Base-by-base conservation (phyloP, 2,797 vertebrate species). In the Atherinosoma microstoma region DNA sequence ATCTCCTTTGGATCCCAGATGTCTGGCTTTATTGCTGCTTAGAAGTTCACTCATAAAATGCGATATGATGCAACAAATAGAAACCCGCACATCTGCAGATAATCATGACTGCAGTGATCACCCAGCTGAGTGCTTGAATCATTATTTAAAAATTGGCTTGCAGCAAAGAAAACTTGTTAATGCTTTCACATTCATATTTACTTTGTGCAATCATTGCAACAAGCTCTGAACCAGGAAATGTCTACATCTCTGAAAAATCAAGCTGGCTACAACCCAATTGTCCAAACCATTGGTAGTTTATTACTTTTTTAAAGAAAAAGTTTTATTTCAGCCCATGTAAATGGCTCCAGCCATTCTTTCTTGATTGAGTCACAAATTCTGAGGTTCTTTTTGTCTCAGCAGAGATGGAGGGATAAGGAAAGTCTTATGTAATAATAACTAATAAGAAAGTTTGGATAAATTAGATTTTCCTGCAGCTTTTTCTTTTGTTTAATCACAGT, bases 171-270 rank as follows among this genome's bases (percentile, higher is more conserved):
- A 64, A 58, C 27, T 32, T 64, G 22, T 49, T 34, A 20, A 51
- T 56, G 22, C 59, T 73, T 66, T 70, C 27, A 45, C 30, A 40
- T 51, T 13, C 3, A 74, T 6, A 49, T 60, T 73, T 59, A 56
- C 24, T 54, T 80, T 53, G 24, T 22, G 11, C 58, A 54, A 73
- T 67, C 8, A 30, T 32, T 29, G 18, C 6, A 12, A 3, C 13
- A 71, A 30, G 65, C 75, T 32, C 35, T 86, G 67, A 86, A 69
- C 70, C 75, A 70, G 63, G 66, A 84, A 78, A 85, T 67, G 59
- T 18, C 11, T 22, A 4, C 65, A 59, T 70, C 63, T 16, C 63
- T 60, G 58, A 53, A 84, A 73, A 77, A 67, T 58, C 53, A 38
- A 11, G 7, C 47, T 64, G 27, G 58, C 35, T 35, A 1, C 20